These are phyloP conservation scores for Poecilus cupreus DNA, from an alignment of 2,888 invertebrate genomes.

Conservation along the genomic window DNA sequence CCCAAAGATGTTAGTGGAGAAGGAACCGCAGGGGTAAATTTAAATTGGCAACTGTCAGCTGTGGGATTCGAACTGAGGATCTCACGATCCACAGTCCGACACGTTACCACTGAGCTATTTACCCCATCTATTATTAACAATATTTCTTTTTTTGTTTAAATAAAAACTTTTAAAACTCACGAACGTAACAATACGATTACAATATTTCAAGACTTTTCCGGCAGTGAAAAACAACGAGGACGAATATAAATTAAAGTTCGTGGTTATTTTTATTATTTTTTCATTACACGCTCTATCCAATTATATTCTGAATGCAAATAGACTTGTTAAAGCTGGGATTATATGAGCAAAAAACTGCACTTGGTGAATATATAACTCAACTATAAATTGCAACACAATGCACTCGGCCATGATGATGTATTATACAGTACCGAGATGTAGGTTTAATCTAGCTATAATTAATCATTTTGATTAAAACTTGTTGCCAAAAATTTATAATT, in stretches of 20 bases:
- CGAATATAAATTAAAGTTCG: slow-evolving; percentile 12
- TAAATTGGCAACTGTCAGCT: too few species aligned
- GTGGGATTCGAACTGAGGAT: too few species aligned
- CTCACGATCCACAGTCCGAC: too few species aligned
- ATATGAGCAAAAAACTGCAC: slow-evolving; percentile 11
- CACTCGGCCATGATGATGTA: slow-evolving; percentile 14
- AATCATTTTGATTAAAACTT: slow-evolving; percentile 24
- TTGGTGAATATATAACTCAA: slow-evolving; percentile 40
- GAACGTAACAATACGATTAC: too few species aligned
- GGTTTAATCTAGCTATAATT: slow-evolving; percentile 3
- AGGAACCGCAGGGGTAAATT: too few species aligned
- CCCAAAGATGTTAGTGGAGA: too few species aligned
- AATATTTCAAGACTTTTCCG: neutral
- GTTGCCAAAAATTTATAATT: slow-evolving; percentile 19
- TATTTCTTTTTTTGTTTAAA: too few species aligned
- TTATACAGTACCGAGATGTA: neutral
- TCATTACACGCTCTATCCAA: slow-evolving; percentile 12
- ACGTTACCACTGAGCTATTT: too few species aligned
- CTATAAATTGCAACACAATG: slow-evolving; percentile 47
- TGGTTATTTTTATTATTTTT: slow-evolving; percentile 29
- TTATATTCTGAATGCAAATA: slow-evolving; percentile 48
- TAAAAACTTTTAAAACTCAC: too few species aligned
- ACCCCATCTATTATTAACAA: too few species aligned
- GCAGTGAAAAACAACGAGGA: neutral
- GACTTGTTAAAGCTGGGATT: slow-evolving; percentile 40